phyloP scores from a whole-genome alignment of 2,797 vertebrate genomes.

The Xenops minutus region DNA sequence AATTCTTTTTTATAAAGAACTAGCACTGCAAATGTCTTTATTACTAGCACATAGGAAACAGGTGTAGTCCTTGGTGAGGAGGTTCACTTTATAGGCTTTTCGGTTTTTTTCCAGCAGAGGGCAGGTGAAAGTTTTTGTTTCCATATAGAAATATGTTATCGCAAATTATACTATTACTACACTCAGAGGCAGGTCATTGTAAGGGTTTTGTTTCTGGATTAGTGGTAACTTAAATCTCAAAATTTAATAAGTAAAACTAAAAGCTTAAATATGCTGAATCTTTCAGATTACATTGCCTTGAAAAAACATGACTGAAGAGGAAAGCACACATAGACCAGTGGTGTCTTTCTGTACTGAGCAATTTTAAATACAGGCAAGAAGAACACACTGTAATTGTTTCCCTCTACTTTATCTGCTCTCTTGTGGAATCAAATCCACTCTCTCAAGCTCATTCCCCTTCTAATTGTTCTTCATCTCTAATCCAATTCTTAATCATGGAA shows the following conservation, averaged over 20 bases:
- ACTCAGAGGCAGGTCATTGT: not conserved
- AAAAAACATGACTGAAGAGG: not conserved
- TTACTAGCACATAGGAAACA: not conserved
- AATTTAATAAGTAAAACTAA: not conserved
- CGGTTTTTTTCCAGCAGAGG: slow-evolving; percentile 26
- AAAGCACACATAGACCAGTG: accelerated
- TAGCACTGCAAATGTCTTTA: not conserved
- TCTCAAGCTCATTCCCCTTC: not conserved
- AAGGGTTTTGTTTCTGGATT: not conserved
- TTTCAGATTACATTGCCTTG: not conserved
- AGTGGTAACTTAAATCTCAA: not conserved
- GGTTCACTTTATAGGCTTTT: not conserved
- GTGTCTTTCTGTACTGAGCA: not conserved
- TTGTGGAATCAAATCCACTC: not conserved
- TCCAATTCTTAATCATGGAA: not conserved
- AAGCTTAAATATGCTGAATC: not conserved
- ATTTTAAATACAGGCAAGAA: not conserved
- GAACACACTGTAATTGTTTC: not conserved
- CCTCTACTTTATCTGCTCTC: not conserved
- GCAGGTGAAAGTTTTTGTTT: slow-evolving; percentile 47
- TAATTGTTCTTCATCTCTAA: not conserved
- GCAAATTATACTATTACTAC: not conserved
- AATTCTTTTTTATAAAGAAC: not conserved
- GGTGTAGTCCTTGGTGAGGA: not conserved
- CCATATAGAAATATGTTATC: not conserved